These are phyloP conservation scores for Pseudomyrmex concolor DNA, from an alignment of 1,140 invertebrate species.

Conservation along the genomic window DNA sequence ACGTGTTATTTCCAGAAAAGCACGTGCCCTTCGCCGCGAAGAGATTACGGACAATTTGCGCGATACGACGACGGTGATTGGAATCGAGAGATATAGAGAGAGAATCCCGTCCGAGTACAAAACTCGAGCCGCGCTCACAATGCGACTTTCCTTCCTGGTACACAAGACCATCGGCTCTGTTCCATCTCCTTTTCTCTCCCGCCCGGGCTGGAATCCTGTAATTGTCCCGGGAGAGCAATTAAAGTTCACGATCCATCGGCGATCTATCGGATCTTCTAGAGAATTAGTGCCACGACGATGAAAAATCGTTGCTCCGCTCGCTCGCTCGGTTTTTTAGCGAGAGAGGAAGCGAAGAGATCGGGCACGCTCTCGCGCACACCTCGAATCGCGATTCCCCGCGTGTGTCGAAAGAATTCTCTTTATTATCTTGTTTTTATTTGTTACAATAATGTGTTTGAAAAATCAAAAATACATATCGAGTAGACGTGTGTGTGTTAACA, in stretches of 20 bases:
- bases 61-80: conserved; percentile 13
- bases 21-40: too few relatives aligned
- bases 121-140: conserved; percentile 28
- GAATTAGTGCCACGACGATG: conserved; percentile 27
- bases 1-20: conserved; percentile 51
- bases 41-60: conserved; percentile 44
- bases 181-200: not conserved
- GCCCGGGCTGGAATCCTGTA: conserved; percentile 10
- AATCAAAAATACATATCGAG: not conserved
- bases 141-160: conserved; percentile 37
- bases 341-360: conserved; percentile 35
- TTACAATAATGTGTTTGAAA: not conserved
- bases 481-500: too few relatives aligned
- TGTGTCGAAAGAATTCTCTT: conserved; percentile 1
- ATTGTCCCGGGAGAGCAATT: conserved; percentile 31
- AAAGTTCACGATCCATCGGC: conserved; percentile 35
- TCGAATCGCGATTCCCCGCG: conserved; percentile 28
- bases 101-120: conserved; percentile 17
- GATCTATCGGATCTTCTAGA: conserved; percentile 11
- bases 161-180: conserved; percentile 5
- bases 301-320: not conserved
- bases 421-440: too few relatives aligned
- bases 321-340: conserved; percentile 9
- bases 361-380: not conserved
- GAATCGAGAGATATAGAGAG: conserved; percentile 5